phyloP scores from a whole-genome alignment of 2,797 vertebrate species.

The Xenentodon cancila region DNA sequence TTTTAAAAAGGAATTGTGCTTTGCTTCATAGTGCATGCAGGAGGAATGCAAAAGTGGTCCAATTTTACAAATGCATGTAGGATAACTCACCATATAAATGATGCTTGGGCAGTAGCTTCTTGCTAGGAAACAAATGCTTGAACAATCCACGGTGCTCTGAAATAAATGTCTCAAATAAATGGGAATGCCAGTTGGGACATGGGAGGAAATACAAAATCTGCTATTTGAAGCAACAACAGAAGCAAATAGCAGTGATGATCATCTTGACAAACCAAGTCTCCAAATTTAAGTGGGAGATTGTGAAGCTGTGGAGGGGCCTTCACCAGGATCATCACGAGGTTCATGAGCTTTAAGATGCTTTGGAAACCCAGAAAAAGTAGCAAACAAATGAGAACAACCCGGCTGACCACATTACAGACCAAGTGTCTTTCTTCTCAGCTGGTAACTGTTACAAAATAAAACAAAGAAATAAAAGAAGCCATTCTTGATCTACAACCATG shows the following conservation, averaged over 20 bases:
- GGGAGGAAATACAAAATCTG: slow-evolving; percentile 1
- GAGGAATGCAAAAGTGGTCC: slow-evolving; percentile 29
- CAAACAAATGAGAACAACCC: slow-evolving; percentile 2
- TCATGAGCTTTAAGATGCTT: slow-evolving; percentile 8
- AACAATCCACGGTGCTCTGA: neutral
- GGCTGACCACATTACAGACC: too few relatives aligned
- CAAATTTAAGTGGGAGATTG: too few relatives aligned
- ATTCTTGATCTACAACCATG: too few relatives aligned
- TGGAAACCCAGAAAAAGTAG: neutral
- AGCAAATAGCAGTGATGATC: too few relatives aligned
- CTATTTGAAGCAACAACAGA: too few relatives aligned
- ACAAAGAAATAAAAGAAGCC: too few relatives aligned
- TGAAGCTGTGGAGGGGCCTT: slow-evolving; percentile 2
- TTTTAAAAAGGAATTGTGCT: slow-evolving; percentile 31
- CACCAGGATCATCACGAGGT: slow-evolving; percentile 1
- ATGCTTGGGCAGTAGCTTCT: slow-evolving; percentile 23
- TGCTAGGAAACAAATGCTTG: slow-evolving; percentile 23
- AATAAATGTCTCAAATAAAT: neutral
- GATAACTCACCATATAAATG: slow-evolving; percentile 37
- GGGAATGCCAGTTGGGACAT: neutral
- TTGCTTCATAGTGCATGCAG: slow-evolving; percentile 16
- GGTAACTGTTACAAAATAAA: too few relatives aligned
- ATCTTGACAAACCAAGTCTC: too few relatives aligned
- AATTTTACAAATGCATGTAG: slow-evolving; percentile 20
- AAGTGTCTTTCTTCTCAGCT: too few relatives aligned